Conservation (phyloP, 2,113 vertebrate species). For the Hyla sarda region DNA sequence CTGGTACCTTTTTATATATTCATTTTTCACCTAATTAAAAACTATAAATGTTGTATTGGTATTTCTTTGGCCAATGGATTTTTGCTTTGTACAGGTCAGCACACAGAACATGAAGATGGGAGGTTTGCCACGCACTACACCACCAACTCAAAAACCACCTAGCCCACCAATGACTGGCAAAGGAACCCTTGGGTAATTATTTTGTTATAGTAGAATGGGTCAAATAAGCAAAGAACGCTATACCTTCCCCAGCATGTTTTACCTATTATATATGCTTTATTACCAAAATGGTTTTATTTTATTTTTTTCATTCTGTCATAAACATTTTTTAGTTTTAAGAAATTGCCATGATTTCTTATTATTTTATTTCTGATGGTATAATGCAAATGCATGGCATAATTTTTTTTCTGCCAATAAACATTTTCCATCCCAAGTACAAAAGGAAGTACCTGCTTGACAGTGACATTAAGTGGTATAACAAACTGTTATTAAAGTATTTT, state of each 20-base stretch:
- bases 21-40: neutral
- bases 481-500: neutral
- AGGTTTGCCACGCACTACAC: slow-evolving; percentile 91
- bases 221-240: neutral
- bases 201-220: neutral
- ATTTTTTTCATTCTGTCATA: neutral
- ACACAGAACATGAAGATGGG: slow-evolving; percentile 98
- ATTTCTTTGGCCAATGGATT: neutral
- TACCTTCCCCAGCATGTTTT: neutral
- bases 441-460: slow-evolving; percentile 9
- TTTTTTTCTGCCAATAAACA: neutral
- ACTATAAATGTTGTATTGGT: neutral
- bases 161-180: slow-evolving; percentile 95
- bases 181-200: slow-evolving; percentile 94
- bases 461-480: neutral
- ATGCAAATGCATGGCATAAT: neutral
- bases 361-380: neutral
- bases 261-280: neutral
- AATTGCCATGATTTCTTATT: neutral
- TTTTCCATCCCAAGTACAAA: neutral
- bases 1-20: neutral
- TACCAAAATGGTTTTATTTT: neutral
- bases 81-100: slow-evolving; percentile 81
- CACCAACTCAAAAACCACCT: slow-evolving; percentile 97
- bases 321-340: neutral